Percentiles rank a stretch among this genome's conserved stretches.
These are phyloP conservation scores for Aphaenogaster floridana DNA, from an alignment of 1,140 invertebrate genomes.

Conservation along the genomic window DNA sequence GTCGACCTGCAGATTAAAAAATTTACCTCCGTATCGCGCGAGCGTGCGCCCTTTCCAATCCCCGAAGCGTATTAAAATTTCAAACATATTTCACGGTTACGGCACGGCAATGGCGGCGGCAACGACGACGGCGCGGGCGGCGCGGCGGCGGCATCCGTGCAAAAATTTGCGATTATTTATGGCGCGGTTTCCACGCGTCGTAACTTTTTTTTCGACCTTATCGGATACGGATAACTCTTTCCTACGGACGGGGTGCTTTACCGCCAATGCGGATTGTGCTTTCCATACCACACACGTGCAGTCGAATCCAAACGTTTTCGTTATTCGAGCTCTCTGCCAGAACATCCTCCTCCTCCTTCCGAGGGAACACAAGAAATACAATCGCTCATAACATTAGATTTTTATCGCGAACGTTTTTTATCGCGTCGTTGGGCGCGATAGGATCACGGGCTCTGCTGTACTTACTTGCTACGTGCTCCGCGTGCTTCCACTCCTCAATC, in stretches of 20 bases:
- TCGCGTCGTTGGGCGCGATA: constrained; percentile 19
- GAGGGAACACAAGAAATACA: constrained; percentile 20
- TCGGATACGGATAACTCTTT: constrained; percentile 62
- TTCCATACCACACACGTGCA: constrained; percentile 11
- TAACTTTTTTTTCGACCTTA: constrained; percentile 57
- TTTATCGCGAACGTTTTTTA: constrained; percentile 46
- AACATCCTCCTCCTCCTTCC: neutral
- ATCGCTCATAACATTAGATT: constrained; percentile 54
- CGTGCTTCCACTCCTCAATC: constrained; percentile 17
- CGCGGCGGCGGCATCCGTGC: constrained; percentile 35
- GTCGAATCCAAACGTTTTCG: constrained; percentile 7
- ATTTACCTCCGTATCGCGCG: constrained; percentile 59
- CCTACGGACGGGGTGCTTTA: constrained; percentile 36
- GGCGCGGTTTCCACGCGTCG: constrained; percentile 57
- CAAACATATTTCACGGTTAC: constrained; percentile 59
- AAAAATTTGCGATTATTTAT: constrained; percentile 71
- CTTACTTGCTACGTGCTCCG: constrained; percentile 34
- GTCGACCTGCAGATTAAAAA: constrained; percentile 66
- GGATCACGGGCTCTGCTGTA: neutral
- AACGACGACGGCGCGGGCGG: neutral
- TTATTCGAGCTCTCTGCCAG: constrained; percentile 2
- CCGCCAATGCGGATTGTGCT: constrained; percentile 51
- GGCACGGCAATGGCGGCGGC: constrained; percentile 10
- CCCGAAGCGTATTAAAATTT: constrained; percentile 53
- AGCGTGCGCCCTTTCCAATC: constrained; percentile 39